Evolutionary conservation across 2,113 vertebrate species (phyloP).

Genomic region (Nerophis lumbriciformis): DNA sequence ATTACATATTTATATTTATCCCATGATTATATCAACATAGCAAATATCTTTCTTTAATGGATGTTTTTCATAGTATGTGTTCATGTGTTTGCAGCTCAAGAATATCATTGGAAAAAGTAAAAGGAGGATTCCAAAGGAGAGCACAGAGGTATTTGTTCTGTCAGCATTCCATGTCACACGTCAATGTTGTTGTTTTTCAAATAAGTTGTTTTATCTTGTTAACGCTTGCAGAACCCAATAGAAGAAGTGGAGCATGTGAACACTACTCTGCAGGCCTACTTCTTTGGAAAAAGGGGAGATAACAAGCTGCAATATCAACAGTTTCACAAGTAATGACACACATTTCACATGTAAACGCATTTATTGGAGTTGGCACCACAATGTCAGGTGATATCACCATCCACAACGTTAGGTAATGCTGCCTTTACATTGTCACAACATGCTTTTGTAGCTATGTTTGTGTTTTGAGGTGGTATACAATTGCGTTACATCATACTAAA

Average conservation of each 20-base stretch:
- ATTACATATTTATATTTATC: no score
- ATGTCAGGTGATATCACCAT: no score
- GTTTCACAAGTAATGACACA: slow-evolving; percentile 78
- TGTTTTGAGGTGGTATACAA: no score
- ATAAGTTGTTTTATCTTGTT: background rate
- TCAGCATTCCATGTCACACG: background rate
- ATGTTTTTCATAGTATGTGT: background rate
- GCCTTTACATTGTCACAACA: no score
- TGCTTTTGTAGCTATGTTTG: no score
- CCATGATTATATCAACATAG: no score
- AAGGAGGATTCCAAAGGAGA: slow-evolving; percentile 48
- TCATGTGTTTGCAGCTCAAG: slow-evolving; percentile 76
- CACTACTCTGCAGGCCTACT: slow-evolving; percentile 85
- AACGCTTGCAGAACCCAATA: slow-evolving; percentile 30
- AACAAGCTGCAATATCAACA: slow-evolving; percentile 84
- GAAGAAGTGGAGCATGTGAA: slow-evolving; percentile 61
- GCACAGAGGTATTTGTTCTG: slow-evolving; percentile 34
- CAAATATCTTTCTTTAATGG: background rate
- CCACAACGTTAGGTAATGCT: no score
- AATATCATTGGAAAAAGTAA: slow-evolving; percentile 87
- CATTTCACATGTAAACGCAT: no score
- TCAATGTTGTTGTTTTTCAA: background rate
- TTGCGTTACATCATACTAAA: no score
- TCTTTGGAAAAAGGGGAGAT: slow-evolving; percentile 86
- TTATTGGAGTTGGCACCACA: no score